Percentiles rank a stretch among this genome's conserved stretches.
These are phyloP conservation scores for Caenorhabditis doughertyi DNA, from an alignment of 2,888 invertebrate species.

Conservation along the genomic window DNA sequence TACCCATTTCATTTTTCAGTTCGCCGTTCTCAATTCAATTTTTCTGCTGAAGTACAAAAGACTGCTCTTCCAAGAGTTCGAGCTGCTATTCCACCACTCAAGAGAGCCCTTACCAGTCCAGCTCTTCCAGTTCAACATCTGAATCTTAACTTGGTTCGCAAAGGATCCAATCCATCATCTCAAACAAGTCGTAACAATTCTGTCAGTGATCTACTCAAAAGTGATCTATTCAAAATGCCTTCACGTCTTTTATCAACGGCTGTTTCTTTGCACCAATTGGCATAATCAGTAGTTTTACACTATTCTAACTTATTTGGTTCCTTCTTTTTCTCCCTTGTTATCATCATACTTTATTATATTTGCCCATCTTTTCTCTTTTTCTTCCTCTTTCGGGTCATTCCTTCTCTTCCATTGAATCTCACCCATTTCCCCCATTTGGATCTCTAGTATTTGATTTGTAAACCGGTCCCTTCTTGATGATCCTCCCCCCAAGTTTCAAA, in stretches of 20 bases:
- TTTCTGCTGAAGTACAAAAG: slow-evolving; percentile 35
- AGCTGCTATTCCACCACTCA: slow-evolving; percentile 62
- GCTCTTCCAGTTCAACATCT: slow-evolving; percentile 60
- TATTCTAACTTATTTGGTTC: slow-evolving; percentile 34
- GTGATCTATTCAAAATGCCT: slow-evolving; percentile 54
- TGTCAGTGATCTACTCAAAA: slow-evolving; percentile 53
- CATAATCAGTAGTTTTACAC: slow-evolving; percentile 27
- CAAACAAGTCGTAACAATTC: slow-evolving; percentile 54
- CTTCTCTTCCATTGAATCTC: slow-evolving; percentile 27
- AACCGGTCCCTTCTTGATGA: slow-evolving; percentile 45
- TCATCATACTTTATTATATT: slow-evolving; percentile 9
- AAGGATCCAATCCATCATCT: slow-evolving; percentile 60
- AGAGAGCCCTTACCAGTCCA: slow-evolving; percentile 62
- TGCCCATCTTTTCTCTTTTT: slow-evolving; percentile 1
- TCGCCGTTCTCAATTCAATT: slow-evolving; percentile 54
- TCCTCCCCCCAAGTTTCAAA: slow-evolving; percentile 5
- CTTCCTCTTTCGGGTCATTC: slow-evolving; percentile 11
- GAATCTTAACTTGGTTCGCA: slow-evolving; percentile 41
- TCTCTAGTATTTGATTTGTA: slow-evolving; percentile 30
- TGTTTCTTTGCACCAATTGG: slow-evolving; percentile 58
- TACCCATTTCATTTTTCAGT: slow-evolving; percentile 46
- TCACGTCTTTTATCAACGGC: slow-evolving; percentile 47
- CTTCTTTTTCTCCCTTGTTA: slow-evolving; percentile 1
- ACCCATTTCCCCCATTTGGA: neutral
- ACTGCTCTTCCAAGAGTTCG: slow-evolving; percentile 37